A percentile compares a stretch with the other conserved stretches of the same genome.
Evolutionary conservation across 2,888 invertebrate species (phyloP).

Genomic region (Cephus sareptanus): DNA sequence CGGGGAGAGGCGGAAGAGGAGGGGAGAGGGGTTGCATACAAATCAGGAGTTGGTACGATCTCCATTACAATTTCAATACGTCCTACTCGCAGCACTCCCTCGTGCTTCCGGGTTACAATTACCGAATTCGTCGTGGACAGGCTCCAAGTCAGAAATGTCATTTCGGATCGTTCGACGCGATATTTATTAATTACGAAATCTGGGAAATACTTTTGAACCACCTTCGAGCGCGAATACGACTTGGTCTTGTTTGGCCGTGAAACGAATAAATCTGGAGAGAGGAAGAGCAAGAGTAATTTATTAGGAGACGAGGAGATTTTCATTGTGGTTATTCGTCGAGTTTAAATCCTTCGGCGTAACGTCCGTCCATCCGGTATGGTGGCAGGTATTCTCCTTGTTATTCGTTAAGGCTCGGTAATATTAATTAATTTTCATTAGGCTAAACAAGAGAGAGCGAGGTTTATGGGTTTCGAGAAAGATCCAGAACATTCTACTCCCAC

Average conservation of each 20-base stretch:
- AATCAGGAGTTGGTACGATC: constrained; percentile 5
- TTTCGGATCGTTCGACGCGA: not conserved
- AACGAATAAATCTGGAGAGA: not conserved
- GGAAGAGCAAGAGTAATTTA: too few species aligned
- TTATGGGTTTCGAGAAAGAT: not conserved
- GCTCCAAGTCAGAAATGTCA: too few species aligned
- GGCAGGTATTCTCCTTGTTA: not conserved
- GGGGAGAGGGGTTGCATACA: constrained; percentile 5
- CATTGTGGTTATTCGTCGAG: not conserved
- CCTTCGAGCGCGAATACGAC: not conserved
- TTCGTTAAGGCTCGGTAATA: constrained; percentile 14
- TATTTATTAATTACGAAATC: not conserved
- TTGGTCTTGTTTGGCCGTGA: not conserved
- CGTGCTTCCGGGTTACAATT: not conserved
- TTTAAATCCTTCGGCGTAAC: not conserved
- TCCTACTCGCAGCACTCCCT: not conserved
- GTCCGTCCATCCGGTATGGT: not conserved
- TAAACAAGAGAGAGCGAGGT: constrained; percentile 9
- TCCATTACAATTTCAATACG: constrained; percentile 4
- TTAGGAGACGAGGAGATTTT: not conserved
- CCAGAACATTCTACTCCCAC: not conserved
- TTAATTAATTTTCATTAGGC: constrained; percentile 27
- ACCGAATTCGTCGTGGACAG: too few species aligned
- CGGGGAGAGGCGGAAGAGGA: not conserved
- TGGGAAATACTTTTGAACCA: not conserved